phyloP scores from a whole-genome alignment of 2,113 vertebrate species.

The Cochlearius cochlearius region DNA sequence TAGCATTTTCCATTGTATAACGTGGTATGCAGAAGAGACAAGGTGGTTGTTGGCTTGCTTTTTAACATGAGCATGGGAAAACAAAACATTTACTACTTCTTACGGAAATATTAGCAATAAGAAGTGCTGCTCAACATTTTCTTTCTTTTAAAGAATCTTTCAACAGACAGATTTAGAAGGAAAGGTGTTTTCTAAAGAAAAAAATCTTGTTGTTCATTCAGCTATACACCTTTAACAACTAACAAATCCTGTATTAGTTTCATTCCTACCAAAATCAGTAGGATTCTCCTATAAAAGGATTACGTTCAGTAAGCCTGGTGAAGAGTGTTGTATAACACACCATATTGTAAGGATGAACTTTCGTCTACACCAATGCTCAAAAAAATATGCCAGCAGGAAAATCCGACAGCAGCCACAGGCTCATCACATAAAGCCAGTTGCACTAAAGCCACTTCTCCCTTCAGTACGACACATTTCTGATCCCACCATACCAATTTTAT shows the following conservation, averaged over 20 bases:
- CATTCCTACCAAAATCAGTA: background rate
- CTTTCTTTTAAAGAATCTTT: background rate
- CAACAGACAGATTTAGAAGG: background rate
- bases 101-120: background rate
- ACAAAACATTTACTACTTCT: background rate
- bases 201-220: background rate
- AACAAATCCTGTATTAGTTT: background rate
- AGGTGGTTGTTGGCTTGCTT: background rate
- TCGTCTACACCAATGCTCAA: background rate
- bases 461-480: background rate
- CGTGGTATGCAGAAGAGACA: background rate
- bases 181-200: background rate
- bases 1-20: background rate
- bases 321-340: background rate
- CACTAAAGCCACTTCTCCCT: background rate
- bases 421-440: background rate
- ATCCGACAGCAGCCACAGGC: background rate
- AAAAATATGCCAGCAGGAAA: background rate
- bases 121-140: background rate
- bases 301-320: background rate
- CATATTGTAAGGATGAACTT: background rate
- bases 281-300: background rate
- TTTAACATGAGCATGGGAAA: background rate
- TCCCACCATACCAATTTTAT: background rate
- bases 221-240: background rate